phyloP scores from a whole-genome alignment of 2,888 invertebrate species.

The Cenopis cana region DNA sequence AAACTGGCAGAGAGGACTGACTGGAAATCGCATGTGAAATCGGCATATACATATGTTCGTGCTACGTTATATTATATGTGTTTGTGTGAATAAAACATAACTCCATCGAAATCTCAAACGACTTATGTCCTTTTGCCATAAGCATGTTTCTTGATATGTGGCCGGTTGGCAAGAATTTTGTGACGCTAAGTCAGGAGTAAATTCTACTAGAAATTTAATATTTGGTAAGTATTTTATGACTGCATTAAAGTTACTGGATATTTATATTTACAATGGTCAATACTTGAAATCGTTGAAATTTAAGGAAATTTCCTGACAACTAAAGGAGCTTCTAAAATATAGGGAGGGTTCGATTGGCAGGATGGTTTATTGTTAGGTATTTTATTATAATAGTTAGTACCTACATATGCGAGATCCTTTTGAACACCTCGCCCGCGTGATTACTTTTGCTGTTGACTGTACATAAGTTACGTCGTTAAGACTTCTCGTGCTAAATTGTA shows the following conservation, averaged over 20 bases:
- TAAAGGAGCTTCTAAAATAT: too few species aligned
- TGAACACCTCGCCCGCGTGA: too few species aligned
- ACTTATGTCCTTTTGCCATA: neutral
- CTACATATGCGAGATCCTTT: too few species aligned
- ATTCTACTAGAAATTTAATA: neutral
- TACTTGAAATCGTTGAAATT: too few species aligned
- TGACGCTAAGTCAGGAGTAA: neutral
- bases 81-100: neutral
- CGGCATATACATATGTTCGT: slow-evolving; percentile 10
- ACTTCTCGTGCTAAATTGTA: neutral
- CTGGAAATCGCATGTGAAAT: slow-evolving; percentile 19
- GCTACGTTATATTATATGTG: too few species aligned
- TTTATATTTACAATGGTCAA: too few species aligned
- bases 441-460: too few species aligned
- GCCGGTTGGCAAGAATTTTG: neutral
- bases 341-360: too few species aligned
- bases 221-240: neutral
- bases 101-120: neutral
- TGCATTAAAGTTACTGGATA: too few species aligned
- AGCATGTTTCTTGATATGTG: neutral
- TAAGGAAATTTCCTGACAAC: too few species aligned
- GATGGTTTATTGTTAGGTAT: too few species aligned
- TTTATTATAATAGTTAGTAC: too few species aligned
- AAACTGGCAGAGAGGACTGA: slow-evolving; percentile 18
- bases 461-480: neutral